Evolutionary conservation across 2,113 vertebrate genomes (phyloP).

Genomic region (Pterocles orientalis): DNA sequence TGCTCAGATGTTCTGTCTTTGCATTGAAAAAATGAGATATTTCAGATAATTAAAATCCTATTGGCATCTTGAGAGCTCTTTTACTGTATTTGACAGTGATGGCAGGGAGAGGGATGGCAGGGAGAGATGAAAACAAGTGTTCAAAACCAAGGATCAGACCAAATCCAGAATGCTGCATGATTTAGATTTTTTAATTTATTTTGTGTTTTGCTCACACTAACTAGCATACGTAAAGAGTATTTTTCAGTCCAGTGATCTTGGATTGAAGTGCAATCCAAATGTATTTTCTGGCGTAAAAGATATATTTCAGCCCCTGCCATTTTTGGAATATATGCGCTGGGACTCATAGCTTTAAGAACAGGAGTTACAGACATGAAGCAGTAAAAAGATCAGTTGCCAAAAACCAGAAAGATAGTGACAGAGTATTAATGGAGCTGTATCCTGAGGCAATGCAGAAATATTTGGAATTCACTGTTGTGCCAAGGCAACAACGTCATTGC

Average conservation of each 20-base stretch:
- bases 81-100: not conserved
- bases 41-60: not conserved
- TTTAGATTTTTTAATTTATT: not conserved
- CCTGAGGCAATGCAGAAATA: not conserved
- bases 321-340: not conserved
- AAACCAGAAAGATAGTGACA: not conserved
- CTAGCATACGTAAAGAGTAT: not conserved
- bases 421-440: not conserved
- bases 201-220: not conserved
- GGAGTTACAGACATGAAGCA: not conserved
- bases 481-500: not conserved
- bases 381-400: not conserved
- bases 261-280: not conserved
- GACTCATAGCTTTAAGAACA: not conserved
- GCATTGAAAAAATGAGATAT: not conserved
- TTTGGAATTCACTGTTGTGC: not conserved
- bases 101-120: not conserved
- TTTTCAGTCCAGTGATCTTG: not conserved
- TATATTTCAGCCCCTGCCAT: not conserved
- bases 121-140: not conserved
- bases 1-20: not conserved
- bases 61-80: not conserved
- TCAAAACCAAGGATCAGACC: not conserved
- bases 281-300: not conserved
- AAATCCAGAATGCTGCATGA: not conserved